Base-by-base conservation (phyloP, 30 jellyfish, hydroid and myxozoan genomes). In the Aurelia aurita complex sp. Pacific region DNA sequence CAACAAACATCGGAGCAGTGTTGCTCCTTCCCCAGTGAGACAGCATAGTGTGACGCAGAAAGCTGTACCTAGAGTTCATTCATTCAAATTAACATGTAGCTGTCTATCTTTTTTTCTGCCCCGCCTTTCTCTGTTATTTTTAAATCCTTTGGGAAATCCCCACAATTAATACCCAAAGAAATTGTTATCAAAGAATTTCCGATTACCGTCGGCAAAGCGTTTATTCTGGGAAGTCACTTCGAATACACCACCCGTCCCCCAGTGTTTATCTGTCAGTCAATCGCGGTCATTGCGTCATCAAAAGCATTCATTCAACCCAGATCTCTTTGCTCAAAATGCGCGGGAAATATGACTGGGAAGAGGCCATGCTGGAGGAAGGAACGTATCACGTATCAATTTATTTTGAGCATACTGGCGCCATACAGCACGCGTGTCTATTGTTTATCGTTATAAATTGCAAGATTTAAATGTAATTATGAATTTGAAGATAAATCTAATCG, bases 371-470 rank as follows among this genome's bases (percentile, higher is more conserved):
- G 87, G 80, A 10, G 59, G 63, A 70, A 33, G 62, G 34, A 15
- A 12, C 35, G 14, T 15, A n/a, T 71, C 34, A 11, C 36, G 19
- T 13, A 17, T 16, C 38, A 13, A 34, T 71, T 33, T 38, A 29
- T n/a, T 16, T 66, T 51, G 17, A n/a, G 53, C 78, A 5, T n/a
- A 57, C 67, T 82, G 92, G 92, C 92, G 92, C 92, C 92, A 72
- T 10, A 42, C 23, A 9, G 74, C 92, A 82, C 92, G 92, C 92
- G 92, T 72, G 72, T 38, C 92, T 32, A 55, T 82, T 82, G 92
- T 82, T 71, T 8, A 34, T 59, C n/a, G 38, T 32, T 36, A 33
- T 29, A 55, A 82, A 64, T 73, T 53, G 62, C 72, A 70, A 67
- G 43, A 18, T 36, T 60, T 64, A 69, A 46, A 36, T 71, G 50